Evolutionary conservation across 1,140 invertebrate species (phyloP).

Genomic region (Drosophila nikananu): DNA sequence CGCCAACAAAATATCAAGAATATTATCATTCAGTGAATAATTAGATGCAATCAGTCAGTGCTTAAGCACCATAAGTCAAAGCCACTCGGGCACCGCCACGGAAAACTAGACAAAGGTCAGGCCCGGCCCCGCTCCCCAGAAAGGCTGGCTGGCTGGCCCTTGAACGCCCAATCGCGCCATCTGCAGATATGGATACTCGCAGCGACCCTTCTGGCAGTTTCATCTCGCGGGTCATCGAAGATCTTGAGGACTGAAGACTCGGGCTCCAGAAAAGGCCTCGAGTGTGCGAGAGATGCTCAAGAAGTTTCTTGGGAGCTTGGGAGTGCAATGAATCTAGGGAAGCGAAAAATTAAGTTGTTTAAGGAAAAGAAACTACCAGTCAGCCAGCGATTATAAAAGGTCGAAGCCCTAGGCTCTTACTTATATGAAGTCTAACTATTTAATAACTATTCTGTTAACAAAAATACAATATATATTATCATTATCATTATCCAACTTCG

Average conservation of each 20-base stretch:
- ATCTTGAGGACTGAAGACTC: slow-evolving; percentile 30
- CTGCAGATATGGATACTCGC: slow-evolving; percentile 64
- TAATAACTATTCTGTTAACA: not conserved
- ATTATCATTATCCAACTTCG: not conserved
- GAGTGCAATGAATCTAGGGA: not conserved
- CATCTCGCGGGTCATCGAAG: slow-evolving; percentile 40
- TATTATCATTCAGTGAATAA: slow-evolving; percentile 84
- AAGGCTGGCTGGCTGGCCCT: slow-evolving; percentile 25
- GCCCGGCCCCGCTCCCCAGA: slow-evolving; percentile 1
- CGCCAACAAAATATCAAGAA: slow-evolving; percentile 69
- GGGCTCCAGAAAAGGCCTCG: slow-evolving; percentile 13
- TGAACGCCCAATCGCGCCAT: slow-evolving; percentile 51
- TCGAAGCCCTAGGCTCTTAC: not conserved
- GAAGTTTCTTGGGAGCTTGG: slow-evolving; percentile 1
- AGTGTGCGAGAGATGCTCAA: slow-evolving; percentile 17
- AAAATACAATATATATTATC: not conserved
- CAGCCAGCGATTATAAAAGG: not conserved
- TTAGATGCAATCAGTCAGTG: slow-evolving; percentile 83
- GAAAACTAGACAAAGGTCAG: slow-evolving; percentile 73
- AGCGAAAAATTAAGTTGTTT: not conserved
- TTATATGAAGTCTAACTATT: not conserved
- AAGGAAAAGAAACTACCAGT: not conserved
- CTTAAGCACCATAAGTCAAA: slow-evolving; percentile 82
- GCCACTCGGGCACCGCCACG: slow-evolving; percentile 47
- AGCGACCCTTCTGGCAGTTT: slow-evolving; percentile 47